Evolutionary conservation across 2,888 invertebrate genomes (phyloP), one percentile per base, ranked within the genome.

Genomic region (Bembecia ichneumoniformis): DNA sequence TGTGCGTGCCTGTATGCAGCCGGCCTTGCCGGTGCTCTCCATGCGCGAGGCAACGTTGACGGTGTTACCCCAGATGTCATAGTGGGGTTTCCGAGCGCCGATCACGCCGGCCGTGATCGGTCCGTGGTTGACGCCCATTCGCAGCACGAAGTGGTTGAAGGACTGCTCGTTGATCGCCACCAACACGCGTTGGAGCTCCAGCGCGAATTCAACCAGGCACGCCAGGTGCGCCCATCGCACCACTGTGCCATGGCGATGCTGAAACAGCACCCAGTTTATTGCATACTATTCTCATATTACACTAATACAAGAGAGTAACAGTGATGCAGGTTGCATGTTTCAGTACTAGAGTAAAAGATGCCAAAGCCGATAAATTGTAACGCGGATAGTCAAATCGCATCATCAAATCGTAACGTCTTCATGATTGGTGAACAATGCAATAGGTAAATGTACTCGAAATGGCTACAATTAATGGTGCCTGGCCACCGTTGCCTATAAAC

Each of bases 1-100:
- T 28, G 28, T 40, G 49, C 46, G 3, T 79, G 96, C 97, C 92
- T 98, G 96, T 65, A 97, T 94, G 60, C 94, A 95, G 3, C 96
- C 96, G 49, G 96, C 96, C 86, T 96, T 97, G 54, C 98, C 98
- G 0, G 98, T 98, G 69, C 96, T 97, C 75, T 99, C 98, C 98
- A 99, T 99, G 52, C 98, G 89, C 0, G 97, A 97, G 4, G 98
- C 97, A 1, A 99, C 98, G 72, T 99, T 99, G 13, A 98, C 97
- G 0, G 97, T 96, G 73, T 98, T 97, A 1, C 97, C 97, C 96
- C 96, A 97, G 63, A 98, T 97, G 74, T 98, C 97, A 69, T 97
- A 98, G 76, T 97, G 97, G 0, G 97, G 97, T 73, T 97, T 97
- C 48, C 96, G 87, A 0, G 96, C 97, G 11, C 98, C 97, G 62